phyloP scores from a whole-genome alignment of 2,888 invertebrate genomes.

The Dexiosoma caninum region DNA sequence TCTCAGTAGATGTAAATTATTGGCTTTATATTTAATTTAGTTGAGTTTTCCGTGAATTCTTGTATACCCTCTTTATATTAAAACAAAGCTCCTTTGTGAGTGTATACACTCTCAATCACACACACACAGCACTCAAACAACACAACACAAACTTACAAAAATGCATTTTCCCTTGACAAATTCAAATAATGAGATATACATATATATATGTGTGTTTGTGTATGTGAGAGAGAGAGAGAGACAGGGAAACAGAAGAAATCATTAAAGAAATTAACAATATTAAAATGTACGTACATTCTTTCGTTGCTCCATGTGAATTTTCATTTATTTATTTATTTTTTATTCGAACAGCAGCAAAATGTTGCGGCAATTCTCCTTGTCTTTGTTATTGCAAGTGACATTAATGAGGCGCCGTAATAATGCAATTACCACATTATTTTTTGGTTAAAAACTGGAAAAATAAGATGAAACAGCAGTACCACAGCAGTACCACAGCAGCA shows the following conservation, averaged over 20 bases:
- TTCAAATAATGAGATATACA: slow-evolving; percentile 13
- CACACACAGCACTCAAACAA: no score
- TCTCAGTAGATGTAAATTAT: no score
- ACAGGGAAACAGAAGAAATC: slow-evolving; percentile 11
- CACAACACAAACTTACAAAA: not conserved
- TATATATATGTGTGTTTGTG: no score
- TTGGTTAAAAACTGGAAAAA: slow-evolving; percentile 40
- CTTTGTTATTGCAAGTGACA: slow-evolving; percentile 50
- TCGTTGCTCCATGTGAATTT: slow-evolving; percentile 13
- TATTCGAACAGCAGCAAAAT: slow-evolving; percentile 5
- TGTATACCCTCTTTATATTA: no score
- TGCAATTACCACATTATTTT: slow-evolving; percentile 59
- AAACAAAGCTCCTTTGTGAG: no score
- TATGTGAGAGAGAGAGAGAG: not conserved
- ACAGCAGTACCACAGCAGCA: not conserved
- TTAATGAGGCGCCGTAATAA: slow-evolving; percentile 61
- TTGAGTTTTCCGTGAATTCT: no score
- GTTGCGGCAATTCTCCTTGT: slow-evolving; percentile 46
- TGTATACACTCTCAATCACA: no score
- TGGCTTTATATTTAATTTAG: no score
- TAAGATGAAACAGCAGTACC: not conserved
- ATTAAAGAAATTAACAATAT: slow-evolving; percentile 47
- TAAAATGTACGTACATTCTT: slow-evolving; percentile 32
- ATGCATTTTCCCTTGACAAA: slow-evolving; percentile 26
- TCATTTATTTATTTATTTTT: not conserved